Evolutionary conservation across 2,888 invertebrate genomes (phyloP), one percentile per base, ranked within the genome.

Genomic region (Ophonus ardosiacus): DNA sequence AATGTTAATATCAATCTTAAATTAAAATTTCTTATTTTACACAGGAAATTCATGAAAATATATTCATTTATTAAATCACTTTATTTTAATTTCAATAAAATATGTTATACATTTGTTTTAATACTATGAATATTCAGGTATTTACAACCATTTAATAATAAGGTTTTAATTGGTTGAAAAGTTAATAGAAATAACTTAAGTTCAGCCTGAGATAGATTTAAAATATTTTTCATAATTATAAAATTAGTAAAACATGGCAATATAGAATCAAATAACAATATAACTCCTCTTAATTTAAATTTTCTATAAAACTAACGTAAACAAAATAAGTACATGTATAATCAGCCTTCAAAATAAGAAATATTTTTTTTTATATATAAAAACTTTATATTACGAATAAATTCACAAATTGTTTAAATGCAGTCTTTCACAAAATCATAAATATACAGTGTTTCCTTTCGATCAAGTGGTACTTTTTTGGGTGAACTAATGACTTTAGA

Each of bases 11-110:
- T 51, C 43, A 51, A 5, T 51, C 43, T 51, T 51, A 51, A 51
- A 51, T 51, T 51, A 68, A 68, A 24, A 68, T 31, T 68, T 68
- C 31, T 31, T 38, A n/a, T 68, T 74, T 74, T 18, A 40, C 18
- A 74, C 68, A 74, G 71, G 71, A 74, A 18, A 24, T 74, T 18
- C 40, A 74, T 74, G 6, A 74, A 74, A 74, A 74, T 74, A 43
- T 43, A 43, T 74, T 43, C 40, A 74, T 74, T 74, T 74, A 74
- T 43, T 74, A 74, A 74, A 74, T 43, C 40, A 38, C 68, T 68
- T 68, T 68, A 68, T 74, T 74, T 74, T 24, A 74, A 40, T 43
- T 17, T 74, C 40, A 74, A 40, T 74, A 74, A 74, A 74, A 43
- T 43, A 74, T 74, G 18, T 40, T 8, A 74, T 74, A 74, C 71